Conservation (phyloP, 2,113 vertebrate species). For the Pipra filicauda region DNA sequence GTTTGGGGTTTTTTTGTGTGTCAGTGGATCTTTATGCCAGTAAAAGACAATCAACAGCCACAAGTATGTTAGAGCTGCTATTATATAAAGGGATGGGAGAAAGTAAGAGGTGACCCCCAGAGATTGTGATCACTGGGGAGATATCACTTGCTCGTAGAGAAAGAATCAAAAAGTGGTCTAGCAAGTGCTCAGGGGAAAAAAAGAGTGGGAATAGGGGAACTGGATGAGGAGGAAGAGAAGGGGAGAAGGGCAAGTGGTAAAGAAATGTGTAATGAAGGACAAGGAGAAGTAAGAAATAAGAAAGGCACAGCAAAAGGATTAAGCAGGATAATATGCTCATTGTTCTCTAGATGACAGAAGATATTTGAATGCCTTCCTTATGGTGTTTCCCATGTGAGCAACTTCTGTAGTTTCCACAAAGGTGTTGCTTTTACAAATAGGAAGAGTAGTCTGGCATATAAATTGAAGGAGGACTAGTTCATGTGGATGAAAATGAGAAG, state of each 20-base stretch:
- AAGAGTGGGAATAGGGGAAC: background rate
- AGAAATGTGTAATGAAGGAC: background rate
- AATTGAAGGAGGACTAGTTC: background rate
- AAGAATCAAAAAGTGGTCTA: background rate
- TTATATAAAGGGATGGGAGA: background rate
- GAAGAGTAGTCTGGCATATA: background rate
- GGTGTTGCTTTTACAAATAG: background rate
- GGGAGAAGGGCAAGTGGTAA: background rate
- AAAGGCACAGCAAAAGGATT: background rate
- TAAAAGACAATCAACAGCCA: background rate
- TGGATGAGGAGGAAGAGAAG: background rate
- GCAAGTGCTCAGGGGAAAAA: background rate
- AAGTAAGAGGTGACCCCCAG: background rate
- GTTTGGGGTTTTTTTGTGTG: accelerated
- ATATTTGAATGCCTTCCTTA: background rate
- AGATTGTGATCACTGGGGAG: background rate
- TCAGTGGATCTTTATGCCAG: background rate
- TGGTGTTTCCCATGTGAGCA: background rate
- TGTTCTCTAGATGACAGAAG: background rate
- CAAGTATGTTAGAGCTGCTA: background rate
- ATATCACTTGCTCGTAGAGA: background rate
- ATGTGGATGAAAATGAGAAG: background rate
- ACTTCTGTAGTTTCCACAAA: background rate
- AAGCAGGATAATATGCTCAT: background rate
- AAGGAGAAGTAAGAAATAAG: background rate